Evolutionary conservation across 2,113 vertebrate species (phyloP).

Genomic region (Tricholaema leucomelas): DNA sequence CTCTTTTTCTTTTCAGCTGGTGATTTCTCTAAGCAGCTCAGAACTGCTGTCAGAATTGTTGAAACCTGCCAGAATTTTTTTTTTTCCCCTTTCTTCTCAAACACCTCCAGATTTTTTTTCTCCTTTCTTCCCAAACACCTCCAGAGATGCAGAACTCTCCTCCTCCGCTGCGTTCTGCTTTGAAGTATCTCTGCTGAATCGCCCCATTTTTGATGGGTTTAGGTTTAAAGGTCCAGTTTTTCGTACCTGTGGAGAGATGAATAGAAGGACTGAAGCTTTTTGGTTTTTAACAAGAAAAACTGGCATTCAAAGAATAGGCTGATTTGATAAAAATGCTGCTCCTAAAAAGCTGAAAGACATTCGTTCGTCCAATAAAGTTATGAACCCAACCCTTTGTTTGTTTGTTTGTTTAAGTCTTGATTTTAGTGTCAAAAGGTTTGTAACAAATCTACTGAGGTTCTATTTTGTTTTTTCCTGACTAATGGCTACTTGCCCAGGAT

Average conservation of each 20-base stretch:
- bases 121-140: neutral
- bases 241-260: neutral
- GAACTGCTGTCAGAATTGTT: conserved; percentile 36
- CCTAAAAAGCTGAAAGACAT: neutral
- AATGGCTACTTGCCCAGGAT: neutral
- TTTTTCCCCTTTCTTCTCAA: neutral
- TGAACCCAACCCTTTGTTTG: neutral
- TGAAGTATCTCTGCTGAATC: neutral
- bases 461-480: neutral
- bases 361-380: neutral
- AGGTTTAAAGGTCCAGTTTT: neutral
- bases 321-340: neutral
- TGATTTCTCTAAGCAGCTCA: conserved; percentile 31
- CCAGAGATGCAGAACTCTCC: neutral
- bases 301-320: neutral
- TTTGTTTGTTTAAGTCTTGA: neutral
- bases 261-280: neutral
- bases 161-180: conserved; percentile 9
- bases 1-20: conserved; percentile 11
- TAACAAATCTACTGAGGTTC: neutral
- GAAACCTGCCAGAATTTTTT: conserved; percentile 10
- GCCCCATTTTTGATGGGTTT: neutral
- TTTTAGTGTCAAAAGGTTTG: neutral
- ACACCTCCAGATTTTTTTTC: neutral
- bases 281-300: neutral